Conservation (phyloP, 1,140 invertebrate species). For the Heliconius hermathena region DNA sequence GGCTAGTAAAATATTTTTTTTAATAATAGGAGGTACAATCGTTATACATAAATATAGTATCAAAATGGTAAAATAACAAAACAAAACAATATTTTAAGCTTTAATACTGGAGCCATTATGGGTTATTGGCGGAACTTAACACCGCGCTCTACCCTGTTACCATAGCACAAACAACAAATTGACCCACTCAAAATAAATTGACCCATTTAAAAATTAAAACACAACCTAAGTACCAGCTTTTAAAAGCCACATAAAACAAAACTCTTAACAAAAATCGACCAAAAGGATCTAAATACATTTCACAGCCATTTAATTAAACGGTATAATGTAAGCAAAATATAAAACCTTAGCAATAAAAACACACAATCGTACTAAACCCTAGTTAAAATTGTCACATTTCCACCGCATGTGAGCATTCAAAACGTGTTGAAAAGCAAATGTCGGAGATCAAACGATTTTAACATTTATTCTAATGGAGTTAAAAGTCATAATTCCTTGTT, state of each 20-base stretch:
- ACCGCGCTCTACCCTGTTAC: too few species aligned
- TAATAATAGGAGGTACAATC: too few species aligned
- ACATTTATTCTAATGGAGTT: neutral
- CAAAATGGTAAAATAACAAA: too few species aligned
- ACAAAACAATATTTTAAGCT: too few species aligned
- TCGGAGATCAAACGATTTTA: neutral
- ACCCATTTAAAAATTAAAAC: too few species aligned
- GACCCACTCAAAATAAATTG: too few species aligned
- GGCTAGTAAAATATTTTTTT: too few species aligned
- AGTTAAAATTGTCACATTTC: constrained; percentile 39
- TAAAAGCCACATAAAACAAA: neutral
- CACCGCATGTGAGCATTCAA: constrained; percentile 28
- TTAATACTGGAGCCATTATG: too few species aligned
- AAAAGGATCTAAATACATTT: constrained; percentile 9
- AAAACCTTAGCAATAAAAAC: constrained; percentile 11
- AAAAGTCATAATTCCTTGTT: constrained; percentile 17
- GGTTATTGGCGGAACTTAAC: neutral
- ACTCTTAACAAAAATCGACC: constrained; percentile 7
- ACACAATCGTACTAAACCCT: constrained; percentile 24
- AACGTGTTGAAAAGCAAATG: constrained; percentile 32
- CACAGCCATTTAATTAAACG: constrained; percentile 27
- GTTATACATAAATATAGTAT: too few species aligned
- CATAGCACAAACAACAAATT: too few species aligned
- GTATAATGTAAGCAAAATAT: constrained; percentile 14
- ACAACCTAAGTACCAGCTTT: neutral